phyloP scores from a whole-genome alignment of 2,113 vertebrate genomes.

The Lophochroa leadbeateri region DNA sequence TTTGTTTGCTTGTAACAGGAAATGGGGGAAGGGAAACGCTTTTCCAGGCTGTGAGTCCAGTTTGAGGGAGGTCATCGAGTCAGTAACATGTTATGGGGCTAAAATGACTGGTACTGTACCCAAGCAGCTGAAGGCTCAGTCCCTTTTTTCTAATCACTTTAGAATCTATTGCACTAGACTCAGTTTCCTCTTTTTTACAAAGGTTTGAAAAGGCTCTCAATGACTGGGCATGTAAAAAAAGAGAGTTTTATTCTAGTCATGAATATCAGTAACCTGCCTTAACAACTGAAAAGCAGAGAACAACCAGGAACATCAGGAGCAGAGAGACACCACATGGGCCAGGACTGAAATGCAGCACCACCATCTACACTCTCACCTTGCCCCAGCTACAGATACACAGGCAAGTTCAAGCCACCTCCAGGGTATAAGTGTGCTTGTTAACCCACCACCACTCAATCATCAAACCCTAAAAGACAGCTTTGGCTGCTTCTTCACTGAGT shows the following conservation, averaged over 20 bases:
- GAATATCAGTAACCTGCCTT: neutral
- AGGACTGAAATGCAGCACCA: neutral
- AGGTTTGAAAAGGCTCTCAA: neutral
- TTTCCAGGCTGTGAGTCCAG: conserved; percentile 27
- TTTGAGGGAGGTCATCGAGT: neutral
- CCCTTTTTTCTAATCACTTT: neutral
- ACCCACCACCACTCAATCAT: neutral
- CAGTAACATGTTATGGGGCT: neutral
- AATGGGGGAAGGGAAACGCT: conserved; percentile 59
- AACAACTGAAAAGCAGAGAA: neutral
- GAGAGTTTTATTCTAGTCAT: neutral
- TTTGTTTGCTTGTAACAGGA: conserved; percentile 66
- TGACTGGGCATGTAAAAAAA: neutral
- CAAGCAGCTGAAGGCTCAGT: neutral
- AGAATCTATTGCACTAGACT: neutral
- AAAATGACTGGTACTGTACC: neutral
- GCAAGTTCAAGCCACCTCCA: neutral
- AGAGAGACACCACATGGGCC: neutral
- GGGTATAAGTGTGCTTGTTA: neutral
- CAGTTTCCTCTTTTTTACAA: neutral
- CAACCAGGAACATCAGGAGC: fast-evolving
- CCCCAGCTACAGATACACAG: neutral
- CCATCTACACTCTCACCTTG: neutral
- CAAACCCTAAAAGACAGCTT: neutral
- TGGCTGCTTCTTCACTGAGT: neutral